A percentile compares a stretch with the other conserved stretches of the same genome.
These are phyloP conservation scores for Anarhynchus alexandrinus DNA, from an alignment of 2,113 vertebrate species.

Conservation along the genomic window DNA sequence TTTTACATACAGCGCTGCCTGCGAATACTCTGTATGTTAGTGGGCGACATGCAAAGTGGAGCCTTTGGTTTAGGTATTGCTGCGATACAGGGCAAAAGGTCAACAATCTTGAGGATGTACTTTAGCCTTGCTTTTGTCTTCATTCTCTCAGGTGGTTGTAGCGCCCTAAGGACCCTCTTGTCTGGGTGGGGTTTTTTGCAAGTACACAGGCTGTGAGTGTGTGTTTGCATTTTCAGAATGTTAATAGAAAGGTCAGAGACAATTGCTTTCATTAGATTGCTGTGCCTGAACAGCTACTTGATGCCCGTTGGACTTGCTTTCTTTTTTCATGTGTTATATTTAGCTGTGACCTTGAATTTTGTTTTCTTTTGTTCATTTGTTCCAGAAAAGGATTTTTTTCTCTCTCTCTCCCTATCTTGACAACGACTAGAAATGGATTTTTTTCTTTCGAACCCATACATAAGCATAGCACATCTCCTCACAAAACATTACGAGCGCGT, in stretches of 20 bases:
- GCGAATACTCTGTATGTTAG: not conserved
- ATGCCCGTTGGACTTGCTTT: not conserved
- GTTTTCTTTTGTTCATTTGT: not conserved
- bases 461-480: not conserved
- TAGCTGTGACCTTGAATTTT: slow-evolving; percentile 9
- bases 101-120: not conserved
- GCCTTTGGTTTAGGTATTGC: not conserved
- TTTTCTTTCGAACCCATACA: not conserved
- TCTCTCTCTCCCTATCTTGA: not conserved
- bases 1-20: not conserved
- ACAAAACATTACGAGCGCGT: fast-evolving
- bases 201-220: not conserved
- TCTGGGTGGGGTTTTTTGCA: not conserved
- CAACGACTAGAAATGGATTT: not conserved
- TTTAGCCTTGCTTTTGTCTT: not conserved
- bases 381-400: not conserved
- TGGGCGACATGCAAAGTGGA: not conserved
- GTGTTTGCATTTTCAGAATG: not conserved
- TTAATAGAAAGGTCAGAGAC: not conserved
- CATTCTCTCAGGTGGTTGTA: not conserved
- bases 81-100: not conserved
- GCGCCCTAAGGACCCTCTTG: not conserved
- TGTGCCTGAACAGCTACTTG: not conserved
- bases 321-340: not conserved
- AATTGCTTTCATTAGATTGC: not conserved